Conservation (phyloP, 2,113 vertebrate species). For the Eulemur rufifrons region DNA sequence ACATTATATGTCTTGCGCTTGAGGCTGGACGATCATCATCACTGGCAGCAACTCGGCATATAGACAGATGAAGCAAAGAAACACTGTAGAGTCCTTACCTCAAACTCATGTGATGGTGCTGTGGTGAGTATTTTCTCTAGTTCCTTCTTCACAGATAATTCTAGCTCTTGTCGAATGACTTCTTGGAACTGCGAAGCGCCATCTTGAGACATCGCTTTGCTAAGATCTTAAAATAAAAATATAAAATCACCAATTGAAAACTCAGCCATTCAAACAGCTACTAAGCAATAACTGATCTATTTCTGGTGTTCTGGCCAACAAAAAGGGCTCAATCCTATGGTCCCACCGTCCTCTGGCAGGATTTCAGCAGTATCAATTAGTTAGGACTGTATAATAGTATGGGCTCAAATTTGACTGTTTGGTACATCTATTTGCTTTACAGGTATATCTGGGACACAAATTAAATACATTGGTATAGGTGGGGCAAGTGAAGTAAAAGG, state of each 20-base stretch:
- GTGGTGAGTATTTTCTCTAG: constrained; percentile 93
- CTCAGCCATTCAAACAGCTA: constrained; percentile 12
- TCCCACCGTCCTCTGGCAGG: neutral
- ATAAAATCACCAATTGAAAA: constrained; percentile 25
- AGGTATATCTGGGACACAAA: neutral
- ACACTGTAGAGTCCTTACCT: constrained; percentile 83
- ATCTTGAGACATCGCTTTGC: constrained; percentile 87
- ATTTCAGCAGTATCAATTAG: constrained; percentile 3
- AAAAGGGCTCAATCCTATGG: neutral
- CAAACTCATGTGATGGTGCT: constrained; percentile 85
- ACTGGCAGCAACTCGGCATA: neutral
- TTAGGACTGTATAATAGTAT: neutral
- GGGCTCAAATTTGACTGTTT: neutral
- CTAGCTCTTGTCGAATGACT: constrained; percentile 96
- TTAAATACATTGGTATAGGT: neutral
- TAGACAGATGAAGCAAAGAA: neutral
- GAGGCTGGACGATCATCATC: neutral
- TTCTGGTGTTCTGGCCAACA: neutral
- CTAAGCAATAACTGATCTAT: neutral
- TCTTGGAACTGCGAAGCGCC: constrained; percentile 95
- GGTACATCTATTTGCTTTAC: neutral
- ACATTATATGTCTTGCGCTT: neutral
- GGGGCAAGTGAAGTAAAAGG: neutral
- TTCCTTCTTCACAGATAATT: constrained; percentile 93
- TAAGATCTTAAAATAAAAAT: constrained; percentile 87